These are phyloP conservation scores for Drosophila subquinaria DNA, from an alignment of 2,888 invertebrate species.

Conservation along the genomic window DNA sequence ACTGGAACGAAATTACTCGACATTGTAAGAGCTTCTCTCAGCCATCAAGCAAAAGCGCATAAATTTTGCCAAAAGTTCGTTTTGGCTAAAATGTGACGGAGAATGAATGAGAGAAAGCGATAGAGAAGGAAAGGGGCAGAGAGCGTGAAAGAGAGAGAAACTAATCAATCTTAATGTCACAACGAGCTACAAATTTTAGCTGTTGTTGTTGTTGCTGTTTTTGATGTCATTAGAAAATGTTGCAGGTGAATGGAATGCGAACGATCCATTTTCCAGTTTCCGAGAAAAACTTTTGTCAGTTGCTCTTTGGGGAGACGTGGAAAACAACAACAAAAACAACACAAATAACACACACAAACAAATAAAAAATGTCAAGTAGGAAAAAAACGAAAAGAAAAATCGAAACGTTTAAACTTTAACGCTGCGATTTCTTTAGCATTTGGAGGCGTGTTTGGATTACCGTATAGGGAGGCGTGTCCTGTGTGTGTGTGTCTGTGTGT, in stretches of 20 bases:
- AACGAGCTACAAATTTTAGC: constrained; percentile 70
- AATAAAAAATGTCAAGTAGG: neutral
- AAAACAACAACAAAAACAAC: constrained; percentile 16
- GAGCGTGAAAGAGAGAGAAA: constrained; percentile 47
- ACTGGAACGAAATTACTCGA: constrained; percentile 48
- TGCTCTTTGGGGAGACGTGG: constrained; percentile 30
- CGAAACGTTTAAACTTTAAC: constrained; percentile 68
- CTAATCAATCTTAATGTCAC: constrained; percentile 79
- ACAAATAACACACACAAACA: neutral
- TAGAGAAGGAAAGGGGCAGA: neutral
- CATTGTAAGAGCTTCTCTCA: constrained; percentile 57
- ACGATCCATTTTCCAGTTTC: constrained; percentile 65
- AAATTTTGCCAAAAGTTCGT: constrained; percentile 67
- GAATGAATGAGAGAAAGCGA: neutral
- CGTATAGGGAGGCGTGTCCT: constrained; percentile 36
- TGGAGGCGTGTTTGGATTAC: constrained; percentile 36
- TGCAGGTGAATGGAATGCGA: constrained; percentile 76
- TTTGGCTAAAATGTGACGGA: constrained; percentile 2
- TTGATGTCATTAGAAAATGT: constrained; percentile 79
- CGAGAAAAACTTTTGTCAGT: constrained; percentile 58
- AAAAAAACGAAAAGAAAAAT: constrained; percentile 49
- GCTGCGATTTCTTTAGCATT: constrained; percentile 55
- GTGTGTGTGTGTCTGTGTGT: constrained; percentile 7
- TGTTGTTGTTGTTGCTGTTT: constrained; percentile 51
- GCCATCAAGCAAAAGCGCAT: constrained; percentile 66